Base-by-base conservation (phyloP, 2,113 vertebrate species). In the Notechis scutatus region DNA sequence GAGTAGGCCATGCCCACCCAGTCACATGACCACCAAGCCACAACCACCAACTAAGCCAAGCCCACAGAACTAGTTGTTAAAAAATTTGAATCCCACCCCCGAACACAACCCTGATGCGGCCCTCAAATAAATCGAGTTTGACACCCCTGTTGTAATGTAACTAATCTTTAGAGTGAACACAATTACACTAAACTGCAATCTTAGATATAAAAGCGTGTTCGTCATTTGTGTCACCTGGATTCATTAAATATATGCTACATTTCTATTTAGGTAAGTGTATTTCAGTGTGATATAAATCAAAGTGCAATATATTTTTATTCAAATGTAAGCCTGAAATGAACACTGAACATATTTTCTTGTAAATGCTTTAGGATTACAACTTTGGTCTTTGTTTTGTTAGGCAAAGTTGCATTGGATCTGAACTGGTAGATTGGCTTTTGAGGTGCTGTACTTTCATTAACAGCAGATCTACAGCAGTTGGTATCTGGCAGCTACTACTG, bases 341-440 rank as follows among this genome's bases (percentile, higher is more conserved):
- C 15, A 47, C 9, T 29, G 18, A 10, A 29, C 8, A 85, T 85
- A 34, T 8, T 59, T 26, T n/a, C 23, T 23, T 90, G 2, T 39
- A 85, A 56, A 90, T 85, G 9, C 42, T 24, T 85, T 55, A 45
- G 7, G 64, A 81, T 89, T 85, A 23, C 1, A 55, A 24, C 10
- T 55, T 4, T 90, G 26, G 29, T 57, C 21, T 42, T 88, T 90
- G 15, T 94, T 96, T 94, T 92, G 97, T 91, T 97, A 99, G 99
- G 97, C 98, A 97, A 92, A 99, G 99, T 96, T 99, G 99, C 93
- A 98, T 99, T 92, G 99, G 99, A 5, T 99, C 99, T 4, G 99
- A 99, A 95, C 97, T 99, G 74, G 99, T 99, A 20, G 99, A 99
- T 97, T 99, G 99, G 99, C 98, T 99, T 93, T 97, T 99, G 94